Conservation (phyloP, 1,140 invertebrate species). For the Artemia franciscana region DNA sequence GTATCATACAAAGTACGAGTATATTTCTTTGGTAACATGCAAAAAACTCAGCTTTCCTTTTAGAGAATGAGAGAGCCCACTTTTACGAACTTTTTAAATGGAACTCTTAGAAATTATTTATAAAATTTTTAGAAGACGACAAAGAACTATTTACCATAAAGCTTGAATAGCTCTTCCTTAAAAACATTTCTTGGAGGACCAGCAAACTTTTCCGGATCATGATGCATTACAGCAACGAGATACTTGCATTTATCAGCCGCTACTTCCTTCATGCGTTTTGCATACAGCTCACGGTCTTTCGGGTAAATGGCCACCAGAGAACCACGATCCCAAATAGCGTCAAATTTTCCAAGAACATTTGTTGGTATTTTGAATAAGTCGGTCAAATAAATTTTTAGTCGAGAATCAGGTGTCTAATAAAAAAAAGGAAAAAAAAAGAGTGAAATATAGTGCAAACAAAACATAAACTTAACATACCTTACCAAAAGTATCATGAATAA, state of each 20-base stretch:
- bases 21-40: too few relatives aligned
- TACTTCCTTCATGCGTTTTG: constrained; percentile 3
- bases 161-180: constrained; percentile 1
- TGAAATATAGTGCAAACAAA: too few relatives aligned
- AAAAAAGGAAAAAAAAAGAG: constrained; percentile 7
- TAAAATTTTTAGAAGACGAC: too few relatives aligned
- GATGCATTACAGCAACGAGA: constrained; percentile 10
- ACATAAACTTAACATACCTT: too few relatives aligned
- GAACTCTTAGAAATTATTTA: too few relatives aligned
- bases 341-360: constrained; percentile 12
- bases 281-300: constrained; percentile 6
- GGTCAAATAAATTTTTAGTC: constrained; percentile 12
- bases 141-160: constrained; percentile 9
- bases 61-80: too few relatives aligned
- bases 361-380: constrained; percentile 13
- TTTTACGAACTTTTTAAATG: too few relatives aligned
- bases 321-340: constrained; percentile 14
- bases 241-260: constrained; percentile 10
- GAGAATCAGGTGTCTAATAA: constrained; percentile 8
- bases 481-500: too few relatives aligned
- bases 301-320: constrained; percentile 13
- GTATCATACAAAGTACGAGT: too few relatives aligned
- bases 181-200: constrained; percentile 10
- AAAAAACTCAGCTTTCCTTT: too few relatives aligned
- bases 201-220: constrained; percentile 10